Conservation (phyloP, 2,113 vertebrate species). For the Todiramphus saurophagus region DNA sequence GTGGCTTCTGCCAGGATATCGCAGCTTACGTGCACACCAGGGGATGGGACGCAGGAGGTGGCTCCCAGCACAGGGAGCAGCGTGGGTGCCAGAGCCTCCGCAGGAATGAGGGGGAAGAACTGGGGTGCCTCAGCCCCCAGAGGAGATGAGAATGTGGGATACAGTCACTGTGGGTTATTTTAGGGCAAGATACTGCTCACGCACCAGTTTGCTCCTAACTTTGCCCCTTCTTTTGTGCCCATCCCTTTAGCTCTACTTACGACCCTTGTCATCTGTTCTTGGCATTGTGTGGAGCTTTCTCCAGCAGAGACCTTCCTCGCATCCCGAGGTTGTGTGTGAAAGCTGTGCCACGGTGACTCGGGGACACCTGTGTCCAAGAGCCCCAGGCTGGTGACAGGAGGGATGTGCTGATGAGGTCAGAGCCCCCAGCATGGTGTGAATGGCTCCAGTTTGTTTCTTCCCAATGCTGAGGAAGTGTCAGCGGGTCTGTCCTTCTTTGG, state of each 20-base stretch:
- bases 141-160: not conserved
- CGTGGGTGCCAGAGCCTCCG: not conserved
- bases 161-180: not conserved
- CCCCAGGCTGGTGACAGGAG: not conserved
- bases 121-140: not conserved
- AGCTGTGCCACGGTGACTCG: not conserved
- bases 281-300: not conserved
- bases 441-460: not conserved
- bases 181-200: not conserved
- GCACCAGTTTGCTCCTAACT: not conserved
- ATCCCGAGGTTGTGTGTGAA: not conserved
- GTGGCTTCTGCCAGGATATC: conserved; percentile 35
- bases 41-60: not conserved
- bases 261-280: not conserved
- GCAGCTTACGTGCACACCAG: not conserved
- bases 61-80: not conserved
- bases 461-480: not conserved
- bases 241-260: not conserved
- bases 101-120: not conserved
- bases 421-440: not conserved
- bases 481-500: not conserved
- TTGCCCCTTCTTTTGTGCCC: not conserved
- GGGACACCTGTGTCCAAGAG: not conserved
- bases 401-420: not conserved
- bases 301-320: not conserved